A percentile compares a stretch with the other conserved stretches of the same genome.
Evolutionary conservation across 2,797 vertebrate genomes (phyloP).

Genomic region (Acanthopagrus latus): DNA sequence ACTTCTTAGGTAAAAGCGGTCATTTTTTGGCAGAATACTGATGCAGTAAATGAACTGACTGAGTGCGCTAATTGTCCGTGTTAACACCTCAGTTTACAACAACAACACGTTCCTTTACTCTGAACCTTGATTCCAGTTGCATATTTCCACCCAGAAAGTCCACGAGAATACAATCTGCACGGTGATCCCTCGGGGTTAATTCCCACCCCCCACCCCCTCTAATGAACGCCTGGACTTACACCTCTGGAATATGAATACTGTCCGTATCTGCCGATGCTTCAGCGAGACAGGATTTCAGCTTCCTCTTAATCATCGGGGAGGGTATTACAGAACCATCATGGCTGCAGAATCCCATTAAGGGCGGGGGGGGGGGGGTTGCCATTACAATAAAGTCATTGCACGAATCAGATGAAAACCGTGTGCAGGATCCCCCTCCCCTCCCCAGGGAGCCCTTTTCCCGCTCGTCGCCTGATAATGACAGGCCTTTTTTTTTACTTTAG

Average conservation of each 20-base stretch:
- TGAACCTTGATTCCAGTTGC: not conserved
- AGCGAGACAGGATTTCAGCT: conserved; percentile 32
- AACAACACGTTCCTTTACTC: not conserved
- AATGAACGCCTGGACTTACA: conserved; percentile 23
- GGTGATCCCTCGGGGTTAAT: conserved; percentile 31
- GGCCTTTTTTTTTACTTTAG: conserved; percentile 34
- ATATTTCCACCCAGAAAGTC: not conserved
- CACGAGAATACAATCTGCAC: not conserved
- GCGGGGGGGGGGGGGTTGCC: conserved; percentile 14
- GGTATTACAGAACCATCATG: conserved; percentile 44
- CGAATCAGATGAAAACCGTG: conserved; percentile 41
- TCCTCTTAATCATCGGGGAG: conserved; percentile 49
- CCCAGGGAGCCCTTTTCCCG: conserved; percentile 20
- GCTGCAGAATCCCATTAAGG: conserved; percentile 58
- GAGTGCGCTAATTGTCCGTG: not conserved
- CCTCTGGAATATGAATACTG: conserved; percentile 24
- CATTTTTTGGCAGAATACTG: not conserved
- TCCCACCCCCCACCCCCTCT: conserved; percentile 1
- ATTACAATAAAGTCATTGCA: conserved; percentile 50
- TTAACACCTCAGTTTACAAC: not conserved
- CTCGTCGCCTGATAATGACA: conserved; percentile 29
- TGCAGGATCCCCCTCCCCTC: conserved; percentile 33
- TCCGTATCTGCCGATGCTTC: conserved; percentile 10
- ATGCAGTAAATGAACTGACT: not conserved
- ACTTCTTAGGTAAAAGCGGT: conserved; percentile 22